phyloP scores from a whole-genome alignment of 2,113 vertebrate genomes.

The Polypterus bichir region DNA sequence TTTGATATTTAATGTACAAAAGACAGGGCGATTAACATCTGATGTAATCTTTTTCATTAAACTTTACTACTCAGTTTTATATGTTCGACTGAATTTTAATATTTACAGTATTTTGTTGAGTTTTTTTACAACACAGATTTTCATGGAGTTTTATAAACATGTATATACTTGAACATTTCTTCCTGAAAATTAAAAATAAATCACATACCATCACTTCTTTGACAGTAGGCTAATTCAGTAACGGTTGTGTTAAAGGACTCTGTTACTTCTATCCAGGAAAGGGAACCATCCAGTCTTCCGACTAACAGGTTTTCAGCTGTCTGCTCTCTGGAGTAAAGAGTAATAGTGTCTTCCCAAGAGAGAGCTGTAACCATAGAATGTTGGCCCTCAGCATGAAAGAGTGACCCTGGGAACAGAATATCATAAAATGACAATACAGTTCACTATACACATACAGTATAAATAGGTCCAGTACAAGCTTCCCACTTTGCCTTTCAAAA shows the following conservation, averaged over 20 bases:
- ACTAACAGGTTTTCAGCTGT: conserved; percentile 46
- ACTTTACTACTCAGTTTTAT: too few species aligned
- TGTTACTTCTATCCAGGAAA: conserved; percentile 54
- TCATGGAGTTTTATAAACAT: background rate
- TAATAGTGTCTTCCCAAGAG: conserved; percentile 47
- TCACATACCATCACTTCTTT: conserved; percentile 46
- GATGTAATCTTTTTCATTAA: too few species aligned
- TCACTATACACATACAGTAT: too few species aligned
- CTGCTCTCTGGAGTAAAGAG: conserved; percentile 27
- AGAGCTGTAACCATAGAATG: conserved; percentile 49
- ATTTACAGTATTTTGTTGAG: too few species aligned
- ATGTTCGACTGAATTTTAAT: too few species aligned
- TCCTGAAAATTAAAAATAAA: background rate
- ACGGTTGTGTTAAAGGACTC: conserved; percentile 36
- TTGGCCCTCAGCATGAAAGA: conserved; percentile 46
- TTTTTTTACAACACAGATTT: too few species aligned
- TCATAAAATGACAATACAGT: background rate
- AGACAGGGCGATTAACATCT: too few species aligned
- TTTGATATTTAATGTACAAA: too few species aligned
- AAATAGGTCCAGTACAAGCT: too few species aligned
- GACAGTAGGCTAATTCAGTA: conserved; percentile 43
- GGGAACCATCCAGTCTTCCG: conserved; percentile 54
- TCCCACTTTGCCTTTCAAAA: too few species aligned
- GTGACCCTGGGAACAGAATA: conserved; percentile 32
- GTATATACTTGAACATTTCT: background rate